These are phyloP conservation scores for Platerodrilus igneus DNA, from an alignment of 2,888 invertebrate genomes.

Conservation along the genomic window DNA sequence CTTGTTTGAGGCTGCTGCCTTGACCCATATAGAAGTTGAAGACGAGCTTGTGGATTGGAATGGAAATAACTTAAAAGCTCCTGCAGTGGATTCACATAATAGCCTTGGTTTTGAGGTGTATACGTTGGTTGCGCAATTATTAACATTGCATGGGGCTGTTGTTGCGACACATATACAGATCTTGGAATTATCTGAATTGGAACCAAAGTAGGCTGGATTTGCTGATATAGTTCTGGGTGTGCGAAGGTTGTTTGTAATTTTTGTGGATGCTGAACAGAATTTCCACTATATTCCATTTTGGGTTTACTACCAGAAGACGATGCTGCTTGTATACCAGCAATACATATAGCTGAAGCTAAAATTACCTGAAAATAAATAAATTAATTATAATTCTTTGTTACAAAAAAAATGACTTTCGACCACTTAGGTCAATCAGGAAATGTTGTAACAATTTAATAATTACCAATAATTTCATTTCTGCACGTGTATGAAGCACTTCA, in stretches of 20 bases:
- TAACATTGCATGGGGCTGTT: conserved; percentile 39
- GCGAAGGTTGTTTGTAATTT: conserved; percentile 27
- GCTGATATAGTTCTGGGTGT: conserved; percentile 11
- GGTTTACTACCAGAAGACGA: conserved; percentile 17
- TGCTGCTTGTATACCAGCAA: conserved; percentile 9
- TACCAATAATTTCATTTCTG: conserved; percentile 25
- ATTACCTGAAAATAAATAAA: conserved; percentile 20
- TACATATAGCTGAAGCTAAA: conserved; percentile 17
- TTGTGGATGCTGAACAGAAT: conserved; percentile 26
- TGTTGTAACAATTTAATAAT: conserved; percentile 6
- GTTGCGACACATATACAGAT: conserved; percentile 23
- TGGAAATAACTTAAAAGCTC: conserved; percentile 42
- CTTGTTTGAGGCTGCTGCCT: conserved; percentile 23
- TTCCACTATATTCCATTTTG: conserved; percentile 21
- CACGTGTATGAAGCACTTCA: conserved; percentile 17
- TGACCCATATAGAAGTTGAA: conserved; percentile 30
- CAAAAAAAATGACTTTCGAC: neutral
- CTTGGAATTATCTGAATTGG: conserved; percentile 19
- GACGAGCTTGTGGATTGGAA: conserved; percentile 39
- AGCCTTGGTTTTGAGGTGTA: conserved; percentile 36
- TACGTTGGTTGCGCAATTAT: conserved; percentile 44
- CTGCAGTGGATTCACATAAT: conserved; percentile 35
- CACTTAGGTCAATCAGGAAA: neutral
- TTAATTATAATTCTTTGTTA: neutral
- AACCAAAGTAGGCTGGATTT: conserved; percentile 9